phyloP scores from a whole-genome alignment of 2,113 vertebrate species.

The Elaphurus davidianus region DNA sequence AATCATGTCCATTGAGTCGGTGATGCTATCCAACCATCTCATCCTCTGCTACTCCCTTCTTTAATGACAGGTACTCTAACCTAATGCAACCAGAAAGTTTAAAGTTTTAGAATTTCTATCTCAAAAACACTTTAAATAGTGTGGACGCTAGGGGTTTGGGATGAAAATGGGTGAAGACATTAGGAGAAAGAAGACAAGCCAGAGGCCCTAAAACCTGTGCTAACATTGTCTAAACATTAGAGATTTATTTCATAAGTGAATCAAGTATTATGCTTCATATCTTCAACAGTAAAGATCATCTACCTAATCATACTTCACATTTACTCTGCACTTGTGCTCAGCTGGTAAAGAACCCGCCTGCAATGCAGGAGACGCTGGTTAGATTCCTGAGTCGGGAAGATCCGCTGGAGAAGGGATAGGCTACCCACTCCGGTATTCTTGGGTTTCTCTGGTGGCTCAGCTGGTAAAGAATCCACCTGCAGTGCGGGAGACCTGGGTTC shows the following conservation, averaged over 20 bases:
- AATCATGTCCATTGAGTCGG: not conserved
- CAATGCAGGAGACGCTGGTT: not conserved
- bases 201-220: not conserved
- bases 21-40: not conserved
- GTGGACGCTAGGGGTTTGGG: not conserved
- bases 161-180: not conserved
- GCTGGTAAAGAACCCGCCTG: not conserved
- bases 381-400: not conserved
- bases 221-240: not conserved
- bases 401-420: not conserved
- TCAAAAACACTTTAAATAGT: not conserved
- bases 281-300: not conserved
- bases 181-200: not conserved
- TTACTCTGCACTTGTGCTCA: not conserved
- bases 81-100: not conserved
- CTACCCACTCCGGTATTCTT: not conserved
- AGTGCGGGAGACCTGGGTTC: not conserved
- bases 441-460: not conserved
- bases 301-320: not conserved
- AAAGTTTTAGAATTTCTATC: conserved; percentile 24
- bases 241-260: not conserved
- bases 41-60: not conserved
- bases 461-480: not conserved
- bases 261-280: not conserved
- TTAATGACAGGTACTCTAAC: not conserved